Evolutionary conservation across 2,113 vertebrate species (phyloP).

Genomic region (Alethe castanea): DNA sequence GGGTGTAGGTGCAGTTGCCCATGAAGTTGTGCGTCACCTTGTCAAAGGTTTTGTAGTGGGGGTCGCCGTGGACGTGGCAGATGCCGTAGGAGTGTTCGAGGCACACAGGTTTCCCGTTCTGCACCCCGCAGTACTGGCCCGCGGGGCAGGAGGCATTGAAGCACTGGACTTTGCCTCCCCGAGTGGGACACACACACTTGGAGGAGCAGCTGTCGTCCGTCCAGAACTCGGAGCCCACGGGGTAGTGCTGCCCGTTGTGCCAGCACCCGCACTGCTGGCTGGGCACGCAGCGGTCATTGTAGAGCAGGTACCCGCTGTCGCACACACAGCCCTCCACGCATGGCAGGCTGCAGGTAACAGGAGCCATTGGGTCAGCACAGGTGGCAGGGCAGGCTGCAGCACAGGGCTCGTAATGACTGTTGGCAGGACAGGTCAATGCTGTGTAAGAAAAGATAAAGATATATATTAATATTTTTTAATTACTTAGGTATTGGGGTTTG

Average conservation of each 20-base stretch:
- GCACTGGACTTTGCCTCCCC: slow-evolving; percentile 73
- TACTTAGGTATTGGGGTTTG: rapidly evolving
- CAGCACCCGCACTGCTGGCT: slow-evolving; percentile 30
- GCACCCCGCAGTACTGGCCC: slow-evolving; percentile 67
- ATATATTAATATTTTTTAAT: neutral
- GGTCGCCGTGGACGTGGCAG: slow-evolving; percentile 74
- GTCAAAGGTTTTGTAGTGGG: slow-evolving; percentile 81
- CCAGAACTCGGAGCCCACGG: slow-evolving; percentile 68
- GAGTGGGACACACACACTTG: neutral
- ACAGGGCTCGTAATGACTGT: slow-evolving; percentile 53
- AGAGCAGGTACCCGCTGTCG: slow-evolving; percentile 46
- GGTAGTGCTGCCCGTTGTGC: slow-evolving; percentile 49
- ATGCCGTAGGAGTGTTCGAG: slow-evolving; percentile 42
- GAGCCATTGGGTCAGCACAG: neutral
- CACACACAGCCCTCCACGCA: slow-evolving; percentile 45
- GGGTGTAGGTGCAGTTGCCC: slow-evolving; percentile 77
- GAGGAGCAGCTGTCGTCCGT: neutral
- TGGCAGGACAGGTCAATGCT: slow-evolving; percentile 9
- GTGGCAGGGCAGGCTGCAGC: slow-evolving; percentile 61
- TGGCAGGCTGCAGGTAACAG: neutral
- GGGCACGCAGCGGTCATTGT: slow-evolving; percentile 29
- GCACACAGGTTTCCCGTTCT: slow-evolving; percentile 16
- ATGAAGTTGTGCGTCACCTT: slow-evolving; percentile 75
- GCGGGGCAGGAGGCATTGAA: slow-evolving; percentile 53
- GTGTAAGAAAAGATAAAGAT: neutral